A percentile compares a stretch with the other conserved stretches of the same genome.
phyloP scores from a whole-genome alignment of 2,888 invertebrate species.

The Megalurothrips usitatus region DNA sequence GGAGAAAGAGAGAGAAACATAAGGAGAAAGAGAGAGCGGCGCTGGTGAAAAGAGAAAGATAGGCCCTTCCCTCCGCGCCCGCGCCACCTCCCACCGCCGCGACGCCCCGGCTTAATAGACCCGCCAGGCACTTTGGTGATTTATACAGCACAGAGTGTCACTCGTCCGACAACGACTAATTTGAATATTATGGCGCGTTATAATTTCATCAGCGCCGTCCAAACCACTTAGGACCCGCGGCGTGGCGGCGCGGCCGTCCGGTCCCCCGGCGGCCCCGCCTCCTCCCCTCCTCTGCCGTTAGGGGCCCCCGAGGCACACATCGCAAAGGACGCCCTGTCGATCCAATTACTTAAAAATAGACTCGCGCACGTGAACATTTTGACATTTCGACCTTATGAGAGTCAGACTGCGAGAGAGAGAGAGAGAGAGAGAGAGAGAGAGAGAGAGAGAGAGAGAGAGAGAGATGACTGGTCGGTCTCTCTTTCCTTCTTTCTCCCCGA shows the following conservation, averaged over 20 bases:
- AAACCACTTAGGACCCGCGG: neutral
- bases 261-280: neutral
- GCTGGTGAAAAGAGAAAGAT: neutral
- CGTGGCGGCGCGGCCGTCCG: neutral
- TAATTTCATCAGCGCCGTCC: slow-evolving; percentile 22
- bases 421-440: too few species aligned
- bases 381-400: too few species aligned
- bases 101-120: slow-evolving; percentile 2
- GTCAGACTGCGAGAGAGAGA: too few species aligned
- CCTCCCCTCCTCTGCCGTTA: neutral
- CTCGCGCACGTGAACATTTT: too few species aligned
- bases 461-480: too few species aligned
- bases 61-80: neutral
- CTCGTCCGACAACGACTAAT: slow-evolving; percentile 1
- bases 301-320: too few species aligned
- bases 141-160: slow-evolving; percentile 13
- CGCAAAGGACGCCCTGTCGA: too few species aligned
- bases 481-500: too few species aligned
- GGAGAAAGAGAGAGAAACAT: neutral
- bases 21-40: neutral
- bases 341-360: too few species aligned
- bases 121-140: slow-evolving; percentile 21
- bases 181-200: slow-evolving; percentile 26
- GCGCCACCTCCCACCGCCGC: neutral
- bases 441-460: too few species aligned